A percentile compares a stretch with the other conserved stretches of the same genome.
Evolutionary conservation across 2,888 invertebrate species (phyloP).

Genomic region (Drosophila birchii): DNA sequence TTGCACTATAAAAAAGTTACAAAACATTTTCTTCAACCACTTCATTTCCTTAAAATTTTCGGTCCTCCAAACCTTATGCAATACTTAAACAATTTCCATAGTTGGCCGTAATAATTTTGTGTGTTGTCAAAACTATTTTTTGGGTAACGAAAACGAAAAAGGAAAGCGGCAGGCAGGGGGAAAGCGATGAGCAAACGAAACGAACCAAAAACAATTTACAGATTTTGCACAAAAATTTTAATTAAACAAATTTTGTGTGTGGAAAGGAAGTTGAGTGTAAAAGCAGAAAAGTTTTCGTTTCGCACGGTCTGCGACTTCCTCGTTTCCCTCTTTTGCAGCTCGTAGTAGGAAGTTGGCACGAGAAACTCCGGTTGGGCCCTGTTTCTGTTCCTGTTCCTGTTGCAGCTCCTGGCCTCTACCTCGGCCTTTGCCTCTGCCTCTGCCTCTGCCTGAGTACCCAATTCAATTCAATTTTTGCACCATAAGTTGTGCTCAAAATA

Average conservation of each 20-base stretch:
- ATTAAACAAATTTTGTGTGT: slow-evolving; percentile 77
- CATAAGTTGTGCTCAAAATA: slow-evolving; percentile 78
- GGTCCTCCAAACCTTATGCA: slow-evolving; percentile 30
- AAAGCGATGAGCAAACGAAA: slow-evolving; percentile 42
- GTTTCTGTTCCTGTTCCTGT: slow-evolving; percentile 30
- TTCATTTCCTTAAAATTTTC: slow-evolving; percentile 9
- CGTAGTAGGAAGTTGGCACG: slow-evolving; percentile 72
- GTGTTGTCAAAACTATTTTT: slow-evolving; percentile 67
- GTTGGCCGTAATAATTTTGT: slow-evolving; percentile 56
- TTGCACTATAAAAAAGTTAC: not conserved
- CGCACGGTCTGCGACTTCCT: slow-evolving; percentile 76
- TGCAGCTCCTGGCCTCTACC: slow-evolving; percentile 30
- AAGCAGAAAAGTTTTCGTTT: slow-evolving; percentile 58
- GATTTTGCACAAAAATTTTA: slow-evolving; percentile 79
- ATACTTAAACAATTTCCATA: slow-evolving; percentile 61
- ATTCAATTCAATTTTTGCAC: slow-evolving; percentile 72
- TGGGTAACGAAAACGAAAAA: slow-evolving; percentile 25
- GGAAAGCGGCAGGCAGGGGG: not conserved
- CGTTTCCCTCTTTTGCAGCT: slow-evolving; percentile 16
- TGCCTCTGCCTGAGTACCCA: slow-evolving; percentile 44
- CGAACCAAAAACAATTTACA: slow-evolving; percentile 74
- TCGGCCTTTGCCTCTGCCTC: not conserved
- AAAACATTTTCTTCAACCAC: not conserved
- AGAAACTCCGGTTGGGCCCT: slow-evolving; percentile 46
- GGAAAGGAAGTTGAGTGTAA: slow-evolving; percentile 72